A percentile compares a stretch with the other conserved stretches of the same genome.
These are phyloP conservation scores for Rhinolophus sinicus DNA, from an alignment of 2,113 vertebrate species.

Conservation along the genomic window DNA sequence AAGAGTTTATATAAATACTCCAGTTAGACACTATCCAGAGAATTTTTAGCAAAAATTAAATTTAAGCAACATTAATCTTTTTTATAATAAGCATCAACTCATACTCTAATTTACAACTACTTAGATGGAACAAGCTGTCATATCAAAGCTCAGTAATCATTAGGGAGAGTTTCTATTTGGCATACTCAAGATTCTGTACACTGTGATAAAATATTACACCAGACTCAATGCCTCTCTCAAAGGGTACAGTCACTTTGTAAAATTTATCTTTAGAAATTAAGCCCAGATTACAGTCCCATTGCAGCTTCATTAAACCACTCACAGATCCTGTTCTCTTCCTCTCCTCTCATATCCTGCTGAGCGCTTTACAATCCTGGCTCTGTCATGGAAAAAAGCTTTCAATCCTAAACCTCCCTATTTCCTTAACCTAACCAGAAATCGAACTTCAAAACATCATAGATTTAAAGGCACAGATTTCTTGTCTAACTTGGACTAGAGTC, in stretches of 20 bases:
- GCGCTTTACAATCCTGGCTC: background rate
- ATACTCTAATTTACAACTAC: background rate
- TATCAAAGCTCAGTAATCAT: background rate
- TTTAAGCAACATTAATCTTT: constrained; percentile 4
- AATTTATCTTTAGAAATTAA: background rate
- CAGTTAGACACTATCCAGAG: background rate
- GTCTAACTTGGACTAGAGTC: background rate
- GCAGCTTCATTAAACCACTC: background rate
- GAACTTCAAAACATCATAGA: background rate
- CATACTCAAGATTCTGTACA: background rate
- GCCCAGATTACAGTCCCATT: background rate
- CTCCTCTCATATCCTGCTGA: background rate
- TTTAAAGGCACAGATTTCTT: constrained; percentile 20
- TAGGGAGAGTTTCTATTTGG: background rate
- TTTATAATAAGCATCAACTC: background rate
- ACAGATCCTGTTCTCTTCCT: background rate
- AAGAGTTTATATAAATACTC: constrained; percentile 23
- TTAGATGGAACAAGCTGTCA: background rate
- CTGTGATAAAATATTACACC: background rate
- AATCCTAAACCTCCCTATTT: background rate
- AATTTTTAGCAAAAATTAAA: constrained; percentile 58
- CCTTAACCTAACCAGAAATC: constrained; percentile 21
- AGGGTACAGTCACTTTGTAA: background rate
- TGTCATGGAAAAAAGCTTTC: background rate
- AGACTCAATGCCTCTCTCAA: background rate